A percentile compares a stretch with the other conserved stretches of the same genome.
Evolutionary conservation across 92 coral and sea anemone species (phyloP).

Genomic region (Scolanthus callimorphus): DNA sequence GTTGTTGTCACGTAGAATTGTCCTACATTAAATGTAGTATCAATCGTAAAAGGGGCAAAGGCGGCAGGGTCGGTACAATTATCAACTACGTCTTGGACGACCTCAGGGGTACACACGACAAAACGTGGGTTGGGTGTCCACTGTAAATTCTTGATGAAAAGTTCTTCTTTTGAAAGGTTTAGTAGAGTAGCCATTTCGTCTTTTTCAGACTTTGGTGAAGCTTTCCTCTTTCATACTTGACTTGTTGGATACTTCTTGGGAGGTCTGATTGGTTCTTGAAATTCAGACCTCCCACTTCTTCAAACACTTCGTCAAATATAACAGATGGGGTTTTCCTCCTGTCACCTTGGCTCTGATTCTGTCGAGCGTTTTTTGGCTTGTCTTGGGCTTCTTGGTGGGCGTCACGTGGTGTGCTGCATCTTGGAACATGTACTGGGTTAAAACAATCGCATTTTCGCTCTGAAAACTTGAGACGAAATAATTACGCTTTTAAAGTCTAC

Average conservation of each 20-base stretch:
- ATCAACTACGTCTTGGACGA: constrained; percentile 6
- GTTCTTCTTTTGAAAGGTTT: constrained; percentile 4
- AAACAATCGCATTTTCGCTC: too few species aligned
- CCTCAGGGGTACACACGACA: background rate
- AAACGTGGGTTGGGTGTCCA: constrained; percentile 14
- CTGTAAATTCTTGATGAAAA: constrained; percentile 5
- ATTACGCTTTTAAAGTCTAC: too few species aligned
- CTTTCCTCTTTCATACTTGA: background rate
- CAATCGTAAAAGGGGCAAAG: background rate
- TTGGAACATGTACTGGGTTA: too few species aligned
- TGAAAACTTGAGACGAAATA: too few species aligned
- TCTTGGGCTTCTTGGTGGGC: too few species aligned
- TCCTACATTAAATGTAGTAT: constrained; percentile 6
- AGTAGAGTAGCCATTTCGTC: background rate
- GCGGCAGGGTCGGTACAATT: constrained; percentile 1
- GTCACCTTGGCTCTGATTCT: too few species aligned
- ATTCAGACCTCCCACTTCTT: background rate
- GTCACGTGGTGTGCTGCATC: too few species aligned
- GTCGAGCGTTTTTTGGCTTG: too few species aligned
- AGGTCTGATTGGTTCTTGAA: too few species aligned
- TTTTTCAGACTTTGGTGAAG: background rate
- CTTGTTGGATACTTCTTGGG: constrained; percentile 23
- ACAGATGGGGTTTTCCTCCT: too few species aligned
- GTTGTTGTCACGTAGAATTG: constrained; percentile 1
- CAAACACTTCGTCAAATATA: background rate